These are phyloP conservation scores for Byasa hedistus DNA, from an alignment of 2,888 invertebrate species.

Conservation along the genomic window DNA sequence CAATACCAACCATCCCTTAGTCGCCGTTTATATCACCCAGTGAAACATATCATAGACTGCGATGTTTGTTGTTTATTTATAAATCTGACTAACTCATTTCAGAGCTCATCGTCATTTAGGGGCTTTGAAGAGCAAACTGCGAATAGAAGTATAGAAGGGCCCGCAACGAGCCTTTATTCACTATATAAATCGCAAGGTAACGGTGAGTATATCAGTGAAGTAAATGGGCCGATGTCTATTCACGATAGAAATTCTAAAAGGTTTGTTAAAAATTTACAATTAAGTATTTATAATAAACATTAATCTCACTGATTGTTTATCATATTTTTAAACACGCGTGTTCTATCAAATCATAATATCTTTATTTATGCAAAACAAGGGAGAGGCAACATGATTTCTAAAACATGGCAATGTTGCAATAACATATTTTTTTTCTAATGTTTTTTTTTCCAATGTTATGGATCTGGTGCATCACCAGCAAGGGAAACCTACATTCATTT, in stretches of 20 bases:
- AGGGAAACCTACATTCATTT: not conserved
- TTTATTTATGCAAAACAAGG: no score
- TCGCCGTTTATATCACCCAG: no score
- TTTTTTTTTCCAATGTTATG: not conserved
- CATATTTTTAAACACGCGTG: not conserved
- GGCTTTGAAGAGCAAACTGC: slow-evolving; percentile 41
- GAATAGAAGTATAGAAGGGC: slow-evolving; percentile 43
- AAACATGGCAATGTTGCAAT: no score
- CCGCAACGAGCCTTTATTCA: slow-evolving; percentile 55
- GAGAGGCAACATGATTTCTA: no score
- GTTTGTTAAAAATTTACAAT: slow-evolving; percentile 29
- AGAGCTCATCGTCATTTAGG: slow-evolving; percentile 52
- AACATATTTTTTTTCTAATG: not conserved
- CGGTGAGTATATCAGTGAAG: slow-evolving; percentile 50
- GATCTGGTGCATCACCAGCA: not conserved
- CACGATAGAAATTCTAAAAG: slow-evolving; percentile 42
- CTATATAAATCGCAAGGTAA: slow-evolving; percentile 58
- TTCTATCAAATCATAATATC: no score
- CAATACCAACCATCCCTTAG: no score
- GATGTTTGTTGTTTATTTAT: not conserved
- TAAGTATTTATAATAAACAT: not conserved
- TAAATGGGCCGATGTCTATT: slow-evolving; percentile 42
- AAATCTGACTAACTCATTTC: slow-evolving; percentile 3
- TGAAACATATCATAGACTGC: no score
- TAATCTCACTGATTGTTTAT: not conserved